Evolutionary conservation across 2,113 vertebrate genomes (phyloP).

Genomic region (Cryptotis parvus): DNA sequence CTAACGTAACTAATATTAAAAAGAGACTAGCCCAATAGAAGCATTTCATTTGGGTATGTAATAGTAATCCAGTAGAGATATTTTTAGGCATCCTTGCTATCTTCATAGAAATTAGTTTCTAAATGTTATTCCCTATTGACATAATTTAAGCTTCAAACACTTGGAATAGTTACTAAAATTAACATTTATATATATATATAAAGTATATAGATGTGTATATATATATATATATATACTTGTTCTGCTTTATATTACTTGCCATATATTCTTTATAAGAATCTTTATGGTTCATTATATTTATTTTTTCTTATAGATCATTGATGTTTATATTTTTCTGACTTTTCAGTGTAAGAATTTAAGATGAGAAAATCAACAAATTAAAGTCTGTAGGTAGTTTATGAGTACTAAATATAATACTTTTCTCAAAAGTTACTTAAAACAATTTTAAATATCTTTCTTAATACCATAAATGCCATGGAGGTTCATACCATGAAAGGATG

Average conservation of each 20-base stretch:
- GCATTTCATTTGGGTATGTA: background rate
- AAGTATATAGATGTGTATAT: no score
- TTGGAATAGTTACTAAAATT: slow-evolving; percentile 20
- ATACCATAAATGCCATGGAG: background rate
- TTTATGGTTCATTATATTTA: background rate
- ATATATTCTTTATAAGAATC: slow-evolving; percentile 5
- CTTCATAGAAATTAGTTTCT: background rate
- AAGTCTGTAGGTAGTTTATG: background rate
- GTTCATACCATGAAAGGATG: background rate
- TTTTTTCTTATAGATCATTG: background rate
- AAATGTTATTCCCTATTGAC: background rate
- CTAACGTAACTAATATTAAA: background rate
- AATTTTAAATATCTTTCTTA: background rate
- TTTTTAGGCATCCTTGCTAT: background rate
- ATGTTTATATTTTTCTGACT: background rate
- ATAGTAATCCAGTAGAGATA: background rate
- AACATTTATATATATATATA: no score
- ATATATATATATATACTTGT: no score
- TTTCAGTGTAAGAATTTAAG: background rate
- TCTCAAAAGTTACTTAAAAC: background rate
- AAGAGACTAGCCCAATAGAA: background rate
- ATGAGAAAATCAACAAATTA: background rate
- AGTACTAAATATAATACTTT: background rate
- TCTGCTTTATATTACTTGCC: no score
- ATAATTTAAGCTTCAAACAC: background rate